A percentile compares a stretch with the other conserved stretches of the same genome.
These are phyloP conservation scores for Ormia ochracea DNA, from an alignment of 2,888 invertebrate genomes.

Conservation along the genomic window DNA sequence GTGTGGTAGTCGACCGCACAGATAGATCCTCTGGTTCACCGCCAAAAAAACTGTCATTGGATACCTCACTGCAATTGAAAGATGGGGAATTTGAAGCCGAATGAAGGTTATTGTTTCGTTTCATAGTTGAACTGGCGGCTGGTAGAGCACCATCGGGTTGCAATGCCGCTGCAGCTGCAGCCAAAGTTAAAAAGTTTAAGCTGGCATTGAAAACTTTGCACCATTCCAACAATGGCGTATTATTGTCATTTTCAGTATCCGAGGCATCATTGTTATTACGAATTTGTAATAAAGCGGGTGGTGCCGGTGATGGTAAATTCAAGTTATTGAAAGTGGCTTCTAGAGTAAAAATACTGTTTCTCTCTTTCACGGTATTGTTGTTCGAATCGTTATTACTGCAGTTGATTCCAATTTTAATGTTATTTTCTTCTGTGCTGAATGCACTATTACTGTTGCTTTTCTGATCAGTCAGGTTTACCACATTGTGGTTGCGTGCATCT, in stretches of 20 bases:
- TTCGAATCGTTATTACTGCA: constrained; percentile 67
- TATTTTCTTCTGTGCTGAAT: constrained; percentile 1
- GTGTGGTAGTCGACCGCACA: constrained; percentile 68
- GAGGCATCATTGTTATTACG: constrained; percentile 61
- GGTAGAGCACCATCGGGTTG: constrained; percentile 54
- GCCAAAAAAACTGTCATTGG: constrained; percentile 70
- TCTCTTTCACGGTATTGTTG: constrained; percentile 65
- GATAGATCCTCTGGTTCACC: constrained; percentile 76
- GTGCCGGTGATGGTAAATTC: constrained; percentile 39
- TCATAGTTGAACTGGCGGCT: constrained; percentile 70
- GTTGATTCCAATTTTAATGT: constrained; percentile 7
- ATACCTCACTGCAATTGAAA: constrained; percentile 68
- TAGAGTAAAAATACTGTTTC: constrained; percentile 25
- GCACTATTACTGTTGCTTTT: constrained; percentile 24
- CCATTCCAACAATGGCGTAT: constrained; percentile 82
- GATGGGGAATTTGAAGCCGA: constrained; percentile 64
- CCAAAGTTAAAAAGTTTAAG: constrained; percentile 70
- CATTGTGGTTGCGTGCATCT: constrained; percentile 65
- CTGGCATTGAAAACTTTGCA: constrained; percentile 83
- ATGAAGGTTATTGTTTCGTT: constrained; percentile 79
- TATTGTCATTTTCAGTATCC: constrained; percentile 65
- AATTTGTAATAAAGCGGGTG: constrained; percentile 63
- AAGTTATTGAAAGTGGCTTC: constrained; percentile 5
- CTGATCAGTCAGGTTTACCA: constrained; percentile 19
- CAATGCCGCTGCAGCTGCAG: constrained; percentile 70